Conservation (phyloP, 2,888 invertebrate genomes). For the Euplagia quadripunctaria region DNA sequence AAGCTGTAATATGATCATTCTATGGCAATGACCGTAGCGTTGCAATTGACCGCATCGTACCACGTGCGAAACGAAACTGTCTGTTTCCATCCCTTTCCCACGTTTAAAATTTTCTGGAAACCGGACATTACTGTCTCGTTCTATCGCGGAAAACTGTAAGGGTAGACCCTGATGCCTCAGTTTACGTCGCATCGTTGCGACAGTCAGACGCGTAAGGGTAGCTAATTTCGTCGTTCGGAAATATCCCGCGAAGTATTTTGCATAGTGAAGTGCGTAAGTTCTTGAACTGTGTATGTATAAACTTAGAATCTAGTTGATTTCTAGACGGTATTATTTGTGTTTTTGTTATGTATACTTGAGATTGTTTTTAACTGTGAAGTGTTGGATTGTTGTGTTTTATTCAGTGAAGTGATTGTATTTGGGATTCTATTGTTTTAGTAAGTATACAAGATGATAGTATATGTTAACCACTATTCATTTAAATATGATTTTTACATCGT, state of each 20-base stretch:
- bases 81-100: constrained; percentile 64
- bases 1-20: constrained; percentile 69
- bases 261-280: constrained; percentile 61
- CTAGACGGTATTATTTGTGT: constrained; percentile 20
- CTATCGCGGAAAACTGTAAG: constrained; percentile 77
- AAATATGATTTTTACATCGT: too few relatives aligned
- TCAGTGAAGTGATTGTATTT: constrained; percentile 47
- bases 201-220: constrained; percentile 58
- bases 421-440: constrained; percentile 34
- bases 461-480: too few relatives aligned
- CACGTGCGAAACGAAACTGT: constrained; percentile 76
- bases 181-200: constrained; percentile 73
- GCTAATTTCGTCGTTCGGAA: constrained; percentile 52
- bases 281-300: constrained; percentile 49
- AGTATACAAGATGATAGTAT: constrained; percentile 24
- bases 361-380: constrained; percentile 36
- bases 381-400: constrained; percentile 39
- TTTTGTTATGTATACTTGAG: constrained; percentile 30
- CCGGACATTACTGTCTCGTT: constrained; percentile 59
- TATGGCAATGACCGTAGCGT: constrained; percentile 84
- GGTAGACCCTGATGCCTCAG: constrained; percentile 75
- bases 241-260: constrained; percentile 56
- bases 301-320: constrained; percentile 23
- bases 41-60: constrained; percentile 83
- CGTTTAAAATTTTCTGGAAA: constrained; percentile 58